A percentile compares a stretch with the other conserved stretches of the same genome.
Conservation (phyloP, 1,140 invertebrate species). For the Drosophila sp. region DNA sequence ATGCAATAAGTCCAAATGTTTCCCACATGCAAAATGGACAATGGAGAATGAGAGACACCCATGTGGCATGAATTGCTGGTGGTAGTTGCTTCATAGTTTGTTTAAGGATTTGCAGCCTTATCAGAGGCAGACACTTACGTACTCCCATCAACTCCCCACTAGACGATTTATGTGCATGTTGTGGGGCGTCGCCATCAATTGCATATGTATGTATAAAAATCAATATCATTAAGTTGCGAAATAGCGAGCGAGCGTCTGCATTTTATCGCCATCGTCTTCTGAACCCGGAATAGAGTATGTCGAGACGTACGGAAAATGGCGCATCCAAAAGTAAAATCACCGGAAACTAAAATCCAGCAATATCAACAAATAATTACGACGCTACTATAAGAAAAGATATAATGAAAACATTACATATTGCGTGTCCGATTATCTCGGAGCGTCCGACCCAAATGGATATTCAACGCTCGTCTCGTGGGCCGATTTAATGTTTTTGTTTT, state of each 20-base stretch:
- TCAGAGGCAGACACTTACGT: constrained; percentile 44
- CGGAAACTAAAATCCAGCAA: constrained; percentile 56
- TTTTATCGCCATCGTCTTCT: constrained; percentile 39
- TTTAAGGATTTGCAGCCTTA: constrained; percentile 45
- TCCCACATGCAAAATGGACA: constrained; percentile 35
- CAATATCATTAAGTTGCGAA: constrained; percentile 35
- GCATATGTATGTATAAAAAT: constrained; percentile 31
- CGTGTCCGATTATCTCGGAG: constrained; percentile 51
- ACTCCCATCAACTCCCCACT: neutral
- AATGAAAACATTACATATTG: constrained; percentile 45
- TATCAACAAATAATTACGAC: constrained; percentile 59
- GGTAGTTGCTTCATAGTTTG: constrained; percentile 46
- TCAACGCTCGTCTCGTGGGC: constrained; percentile 9
- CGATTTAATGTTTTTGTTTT: constrained; percentile 10
- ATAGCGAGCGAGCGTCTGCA: constrained; percentile 24
- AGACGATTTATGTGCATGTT: constrained; percentile 36
- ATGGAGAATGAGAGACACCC: constrained; percentile 12
- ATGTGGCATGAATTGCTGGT: constrained; percentile 12
- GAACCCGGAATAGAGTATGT: constrained; percentile 42
- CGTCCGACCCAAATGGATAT: constrained; percentile 10
- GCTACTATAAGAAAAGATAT: constrained; percentile 32
- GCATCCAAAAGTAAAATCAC: constrained; percentile 48
- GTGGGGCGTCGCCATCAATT: constrained; percentile 31
- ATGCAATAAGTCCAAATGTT: constrained; percentile 37
- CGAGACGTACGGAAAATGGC: constrained; percentile 65